These are phyloP conservation scores for Chrysolina americana DNA, from an alignment of 2,888 invertebrate species.

Conservation along the genomic window DNA sequence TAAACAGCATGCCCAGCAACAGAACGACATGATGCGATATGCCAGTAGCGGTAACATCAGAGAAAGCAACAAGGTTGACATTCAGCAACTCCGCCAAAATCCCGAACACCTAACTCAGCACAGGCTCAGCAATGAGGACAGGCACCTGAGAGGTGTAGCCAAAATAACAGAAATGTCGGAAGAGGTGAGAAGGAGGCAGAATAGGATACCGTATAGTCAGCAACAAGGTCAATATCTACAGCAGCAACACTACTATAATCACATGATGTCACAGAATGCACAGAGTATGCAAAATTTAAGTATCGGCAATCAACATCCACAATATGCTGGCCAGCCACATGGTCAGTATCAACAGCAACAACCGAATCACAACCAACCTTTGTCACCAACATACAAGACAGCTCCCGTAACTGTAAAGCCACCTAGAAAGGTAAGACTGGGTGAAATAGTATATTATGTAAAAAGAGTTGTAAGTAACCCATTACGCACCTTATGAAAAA, in stretches of 20 bases:
- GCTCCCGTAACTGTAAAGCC: constrained; percentile 73
- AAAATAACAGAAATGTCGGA: constrained; percentile 86
- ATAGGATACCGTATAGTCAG: constrained; percentile 59
- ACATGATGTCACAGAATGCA: constrained; percentile 64
- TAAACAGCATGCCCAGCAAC: constrained; percentile 57
- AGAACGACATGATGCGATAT: constrained; percentile 61
- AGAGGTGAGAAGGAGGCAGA: constrained; percentile 79
- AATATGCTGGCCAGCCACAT: constrained; percentile 55
- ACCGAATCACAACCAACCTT: constrained; percentile 68
- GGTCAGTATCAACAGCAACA: constrained; percentile 44
- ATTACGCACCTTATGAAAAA: too few species aligned
- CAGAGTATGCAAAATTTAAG: constrained; percentile 65
- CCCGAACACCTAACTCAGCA: constrained; percentile 52
- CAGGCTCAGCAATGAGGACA: constrained; percentile 53
- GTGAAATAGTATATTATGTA: too few species aligned
- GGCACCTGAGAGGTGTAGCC: constrained; percentile 71
- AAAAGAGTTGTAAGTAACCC: too few species aligned
- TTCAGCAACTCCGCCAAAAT: constrained; percentile 37
- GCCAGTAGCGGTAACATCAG: constrained; percentile 68
- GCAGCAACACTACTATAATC: constrained; percentile 57
- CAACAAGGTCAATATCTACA: constrained; percentile 35
- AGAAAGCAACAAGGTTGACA: constrained; percentile 60
- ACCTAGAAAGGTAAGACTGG: constrained; percentile 53
- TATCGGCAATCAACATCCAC: constrained; percentile 54
- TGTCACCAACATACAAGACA: constrained; percentile 67